phyloP scores from a whole-genome alignment of 2,888 invertebrate genomes.

The Megaustenia siamemsis region DNA sequence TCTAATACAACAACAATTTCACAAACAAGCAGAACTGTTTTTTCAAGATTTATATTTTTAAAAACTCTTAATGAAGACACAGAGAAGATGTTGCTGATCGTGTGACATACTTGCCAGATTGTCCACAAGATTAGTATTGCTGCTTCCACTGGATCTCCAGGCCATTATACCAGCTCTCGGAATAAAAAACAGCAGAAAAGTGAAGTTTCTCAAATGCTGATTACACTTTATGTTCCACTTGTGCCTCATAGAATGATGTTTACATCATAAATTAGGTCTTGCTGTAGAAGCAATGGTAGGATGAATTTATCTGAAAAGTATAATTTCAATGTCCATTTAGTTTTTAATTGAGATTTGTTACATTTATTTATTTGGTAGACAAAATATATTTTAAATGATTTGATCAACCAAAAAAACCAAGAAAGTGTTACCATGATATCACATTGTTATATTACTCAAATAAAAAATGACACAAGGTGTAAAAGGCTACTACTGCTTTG shows the following conservation, averaged over 20 bases:
- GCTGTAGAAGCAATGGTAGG: background rate
- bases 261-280: background rate
- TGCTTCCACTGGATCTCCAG: conserved; percentile 74
- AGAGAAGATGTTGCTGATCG: no score
- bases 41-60: no score
- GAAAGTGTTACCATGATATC: no score
- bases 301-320: background rate
- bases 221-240: conserved; percentile 13
- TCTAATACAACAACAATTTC: no score
- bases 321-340: background rate
- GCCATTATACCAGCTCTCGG: conserved; percentile 64
- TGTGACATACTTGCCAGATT: conserved; percentile 69
- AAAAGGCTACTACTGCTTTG: no score
- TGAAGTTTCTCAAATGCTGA: conserved; percentile 30
- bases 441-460: no score
- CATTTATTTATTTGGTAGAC: background rate
- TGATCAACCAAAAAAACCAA: no score
- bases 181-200: conserved; percentile 50
- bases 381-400: background rate
- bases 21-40: no score
- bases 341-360: background rate
- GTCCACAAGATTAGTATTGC: conserved; percentile 70
- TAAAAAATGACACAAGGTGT: no score
- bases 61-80: no score
- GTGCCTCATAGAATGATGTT: conserved; percentile 28